phyloP scores from a whole-genome alignment of 2,113 vertebrate genomes.

The Nansenia antarctica region DNA sequence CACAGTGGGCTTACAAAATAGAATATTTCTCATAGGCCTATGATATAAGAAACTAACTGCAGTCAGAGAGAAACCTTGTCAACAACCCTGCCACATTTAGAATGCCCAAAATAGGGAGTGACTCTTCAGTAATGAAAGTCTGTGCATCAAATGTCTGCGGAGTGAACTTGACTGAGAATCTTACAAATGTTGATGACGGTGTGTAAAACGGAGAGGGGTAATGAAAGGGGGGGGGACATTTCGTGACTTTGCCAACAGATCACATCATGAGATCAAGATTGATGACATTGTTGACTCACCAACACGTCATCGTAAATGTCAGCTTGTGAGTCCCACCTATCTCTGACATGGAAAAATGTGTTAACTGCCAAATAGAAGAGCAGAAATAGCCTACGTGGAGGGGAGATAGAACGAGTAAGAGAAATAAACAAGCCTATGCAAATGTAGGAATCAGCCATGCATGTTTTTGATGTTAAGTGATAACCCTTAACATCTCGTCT shows the following conservation, averaged over 20 bases:
- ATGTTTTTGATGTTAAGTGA: no score
- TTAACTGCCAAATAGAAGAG: constrained; percentile 3
- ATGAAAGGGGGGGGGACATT: background rate
- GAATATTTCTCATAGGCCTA: constrained; percentile 7
- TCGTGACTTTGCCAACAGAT: constrained; percentile 7
- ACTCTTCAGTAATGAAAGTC: no score
- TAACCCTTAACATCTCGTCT: no score
- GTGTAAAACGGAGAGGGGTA: background rate
- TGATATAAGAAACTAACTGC: background rate
- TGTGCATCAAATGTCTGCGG: no score
- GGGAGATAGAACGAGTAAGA: background rate
- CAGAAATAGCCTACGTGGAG: background rate
- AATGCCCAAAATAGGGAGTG: background rate
- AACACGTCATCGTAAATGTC: constrained; percentile 20
- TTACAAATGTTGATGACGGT: no score
- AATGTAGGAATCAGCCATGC: no score
- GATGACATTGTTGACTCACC: constrained; percentile 13
- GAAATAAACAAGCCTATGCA: background rate
- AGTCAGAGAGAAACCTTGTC: constrained; percentile 9
- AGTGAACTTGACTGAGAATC: no score
- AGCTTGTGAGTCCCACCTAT: constrained; percentile 18
- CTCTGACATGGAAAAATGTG: constrained; percentile 21
- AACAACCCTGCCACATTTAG: constrained; percentile 4
- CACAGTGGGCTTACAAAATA: constrained; percentile 15
- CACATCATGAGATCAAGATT: constrained; percentile 12